Evolutionary conservation across 2,888 invertebrate genomes (phyloP).

Genomic region (Ochlodes sylvanus): DNA sequence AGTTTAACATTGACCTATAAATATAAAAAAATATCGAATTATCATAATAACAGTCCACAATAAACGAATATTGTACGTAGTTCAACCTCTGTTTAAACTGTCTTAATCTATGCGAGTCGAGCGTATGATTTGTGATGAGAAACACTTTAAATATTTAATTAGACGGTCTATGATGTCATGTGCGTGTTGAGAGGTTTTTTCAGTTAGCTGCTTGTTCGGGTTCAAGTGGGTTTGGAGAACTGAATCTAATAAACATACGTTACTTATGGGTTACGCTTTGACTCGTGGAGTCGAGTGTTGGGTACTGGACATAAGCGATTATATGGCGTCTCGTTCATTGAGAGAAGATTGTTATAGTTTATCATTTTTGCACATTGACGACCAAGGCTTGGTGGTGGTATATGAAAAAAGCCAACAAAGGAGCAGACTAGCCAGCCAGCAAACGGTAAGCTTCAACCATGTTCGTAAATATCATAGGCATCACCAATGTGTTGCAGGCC

Average conservation of each 20-base stretch:
- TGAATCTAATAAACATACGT: neutral
- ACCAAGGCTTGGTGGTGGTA: too few relatives aligned
- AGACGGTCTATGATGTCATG: conserved; percentile 48
- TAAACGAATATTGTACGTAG: neutral
- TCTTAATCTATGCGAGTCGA: conserved; percentile 31
- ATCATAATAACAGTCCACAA: neutral
- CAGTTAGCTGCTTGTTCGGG: conserved; percentile 33
- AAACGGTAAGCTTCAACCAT: too few relatives aligned
- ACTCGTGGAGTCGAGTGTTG: neutral
- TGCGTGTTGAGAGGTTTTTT: conserved; percentile 33
- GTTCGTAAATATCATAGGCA: too few relatives aligned
- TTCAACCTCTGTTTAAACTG: conserved; percentile 2
- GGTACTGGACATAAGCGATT: neutral
- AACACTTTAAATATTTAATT: conserved; percentile 63
- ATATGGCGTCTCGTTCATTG: too few relatives aligned
- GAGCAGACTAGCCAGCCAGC: too few relatives aligned
- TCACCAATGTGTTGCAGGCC: too few relatives aligned
- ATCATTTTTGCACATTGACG: too few relatives aligned
- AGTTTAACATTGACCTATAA: too few relatives aligned
- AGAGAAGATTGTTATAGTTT: too few relatives aligned
- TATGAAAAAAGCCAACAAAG: too few relatives aligned
- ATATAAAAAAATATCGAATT: too few relatives aligned
- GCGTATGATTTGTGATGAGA: conserved; percentile 72
- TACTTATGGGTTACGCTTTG: neutral
- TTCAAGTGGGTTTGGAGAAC: conserved; percentile 29